Percentiles rank a stretch among this genome's conserved stretches.
Conservation (phyloP, 2,888 invertebrate species). For the Nomada fabriciana region DNA sequence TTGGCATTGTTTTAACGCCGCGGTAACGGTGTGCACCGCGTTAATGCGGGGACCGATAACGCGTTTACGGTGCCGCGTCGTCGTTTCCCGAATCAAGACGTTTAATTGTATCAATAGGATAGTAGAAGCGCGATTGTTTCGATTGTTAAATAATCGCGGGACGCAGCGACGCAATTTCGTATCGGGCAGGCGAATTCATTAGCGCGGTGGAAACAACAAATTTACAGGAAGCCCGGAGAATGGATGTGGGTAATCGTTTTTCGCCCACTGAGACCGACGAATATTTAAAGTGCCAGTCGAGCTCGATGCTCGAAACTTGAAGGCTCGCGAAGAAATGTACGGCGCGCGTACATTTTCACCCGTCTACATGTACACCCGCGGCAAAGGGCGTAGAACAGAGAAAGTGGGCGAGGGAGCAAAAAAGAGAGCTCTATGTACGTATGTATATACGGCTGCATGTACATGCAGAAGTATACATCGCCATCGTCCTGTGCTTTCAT, state of each 20-base stretch:
- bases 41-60: constrained; percentile 43
- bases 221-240: not conserved
- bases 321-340: constrained; percentile 38
- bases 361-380: constrained; percentile 4
- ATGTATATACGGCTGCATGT: constrained; percentile 49
- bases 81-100: not conserved
- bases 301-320: constrained; percentile 58
- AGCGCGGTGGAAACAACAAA: constrained; percentile 29
- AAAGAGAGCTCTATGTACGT: constrained; percentile 43
- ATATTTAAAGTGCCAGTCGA: constrained; percentile 62
- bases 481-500: constrained; percentile 77
- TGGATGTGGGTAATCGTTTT: constrained; percentile 49
- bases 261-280: constrained; percentile 50
- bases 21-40: constrained; percentile 16
- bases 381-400: not conserved
- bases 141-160: not conserved
- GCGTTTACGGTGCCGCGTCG: constrained; percentile 21
- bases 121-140: not conserved
- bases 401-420: not conserved
- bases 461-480: constrained; percentile 68
- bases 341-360: constrained; percentile 29
- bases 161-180: not conserved
- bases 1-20: constrained; percentile 60
- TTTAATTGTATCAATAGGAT: not conserved
- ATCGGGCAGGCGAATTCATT: constrained; percentile 34